phyloP scores from a whole-genome alignment of 1,140 invertebrate species.

The Maniola jurtina region DNA sequence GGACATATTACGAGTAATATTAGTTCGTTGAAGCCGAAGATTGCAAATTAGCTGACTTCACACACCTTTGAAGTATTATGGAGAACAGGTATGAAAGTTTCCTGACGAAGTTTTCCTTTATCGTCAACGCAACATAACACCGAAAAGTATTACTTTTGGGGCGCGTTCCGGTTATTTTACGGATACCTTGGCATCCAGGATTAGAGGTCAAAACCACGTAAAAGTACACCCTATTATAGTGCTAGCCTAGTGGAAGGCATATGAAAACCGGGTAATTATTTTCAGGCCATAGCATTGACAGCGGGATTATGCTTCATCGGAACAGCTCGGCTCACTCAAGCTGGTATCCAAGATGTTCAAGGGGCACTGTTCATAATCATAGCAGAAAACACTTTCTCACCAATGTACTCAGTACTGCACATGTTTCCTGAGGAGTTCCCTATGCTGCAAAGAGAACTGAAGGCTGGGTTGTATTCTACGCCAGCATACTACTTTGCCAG shows the following conservation, averaged over 20 bases:
- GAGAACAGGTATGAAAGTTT: too few relatives aligned
- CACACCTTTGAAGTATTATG: too few relatives aligned
- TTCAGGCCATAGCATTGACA: conserved; percentile 85
- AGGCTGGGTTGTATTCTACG: conserved; percentile 86
- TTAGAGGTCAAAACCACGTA: too few relatives aligned
- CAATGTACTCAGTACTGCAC: conserved; percentile 90
- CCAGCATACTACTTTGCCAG: conserved; percentile 87
- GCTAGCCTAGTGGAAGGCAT: not conserved
- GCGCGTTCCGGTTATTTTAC: too few relatives aligned
- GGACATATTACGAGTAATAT: too few relatives aligned
- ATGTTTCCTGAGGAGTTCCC: conserved; percentile 89
- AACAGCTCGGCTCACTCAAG: conserved; percentile 83
- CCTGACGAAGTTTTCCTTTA: too few relatives aligned
- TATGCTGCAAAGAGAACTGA: conserved; percentile 87
- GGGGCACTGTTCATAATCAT: conserved; percentile 91
- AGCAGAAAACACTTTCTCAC: conserved; percentile 91
- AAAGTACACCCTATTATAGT: too few relatives aligned
- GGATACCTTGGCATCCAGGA: too few relatives aligned
- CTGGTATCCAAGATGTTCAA: conserved; percentile 89
- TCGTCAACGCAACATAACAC: too few relatives aligned
- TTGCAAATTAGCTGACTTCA: too few relatives aligned
- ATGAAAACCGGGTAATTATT: not conserved
- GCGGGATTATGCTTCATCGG: conserved; percentile 89
- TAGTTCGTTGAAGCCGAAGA: too few relatives aligned
- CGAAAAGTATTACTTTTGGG: too few relatives aligned